phyloP scores from a whole-genome alignment of 2,888 invertebrate genomes.

The Hipparchia semele region DNA sequence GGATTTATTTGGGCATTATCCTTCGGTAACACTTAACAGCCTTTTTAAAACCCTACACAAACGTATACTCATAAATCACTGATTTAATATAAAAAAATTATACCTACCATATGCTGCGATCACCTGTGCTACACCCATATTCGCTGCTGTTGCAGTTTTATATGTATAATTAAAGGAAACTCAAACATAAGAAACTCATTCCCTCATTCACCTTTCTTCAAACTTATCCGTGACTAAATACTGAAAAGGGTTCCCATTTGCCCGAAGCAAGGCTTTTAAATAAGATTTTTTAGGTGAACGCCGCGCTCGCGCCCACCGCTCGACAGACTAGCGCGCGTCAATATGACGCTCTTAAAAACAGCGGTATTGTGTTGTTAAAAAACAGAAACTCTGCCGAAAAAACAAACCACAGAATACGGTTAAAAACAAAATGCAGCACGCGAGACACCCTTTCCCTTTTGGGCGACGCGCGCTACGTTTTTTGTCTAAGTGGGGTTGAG shows the following conservation, averaged over 20 bases:
- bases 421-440: conserved; percentile 82
- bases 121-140: conserved; percentile 55
- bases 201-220: conserved; percentile 63
- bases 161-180: conserved; percentile 58
- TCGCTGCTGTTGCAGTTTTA: conserved; percentile 51
- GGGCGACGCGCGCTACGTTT: conserved; percentile 79
- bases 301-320: conserved; percentile 68
- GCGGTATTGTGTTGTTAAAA: conserved; percentile 81
- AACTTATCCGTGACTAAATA: conserved; percentile 73
- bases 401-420: conserved; percentile 79
- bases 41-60: not conserved
- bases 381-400: conserved; percentile 79
- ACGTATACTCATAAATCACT: not conserved
- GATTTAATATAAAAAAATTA: conserved; percentile 10
- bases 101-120: conserved; percentile 68
- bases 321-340: conserved; percentile 65
- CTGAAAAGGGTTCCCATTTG: conserved; percentile 68
- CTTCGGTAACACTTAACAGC: not conserved
- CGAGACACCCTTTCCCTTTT: conserved; percentile 83
- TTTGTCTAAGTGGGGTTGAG: conserved; percentile 75
- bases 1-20: not conserved
- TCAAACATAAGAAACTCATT: conserved; percentile 51
- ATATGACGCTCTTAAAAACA: conserved; percentile 79
- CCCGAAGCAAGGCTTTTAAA: conserved; percentile 73
- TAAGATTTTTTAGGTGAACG: conserved; percentile 71